These are phyloP conservation scores for Pterocles gutturalis DNA, from an alignment of 2,113 vertebrate species.

Conservation along the genomic window DNA sequence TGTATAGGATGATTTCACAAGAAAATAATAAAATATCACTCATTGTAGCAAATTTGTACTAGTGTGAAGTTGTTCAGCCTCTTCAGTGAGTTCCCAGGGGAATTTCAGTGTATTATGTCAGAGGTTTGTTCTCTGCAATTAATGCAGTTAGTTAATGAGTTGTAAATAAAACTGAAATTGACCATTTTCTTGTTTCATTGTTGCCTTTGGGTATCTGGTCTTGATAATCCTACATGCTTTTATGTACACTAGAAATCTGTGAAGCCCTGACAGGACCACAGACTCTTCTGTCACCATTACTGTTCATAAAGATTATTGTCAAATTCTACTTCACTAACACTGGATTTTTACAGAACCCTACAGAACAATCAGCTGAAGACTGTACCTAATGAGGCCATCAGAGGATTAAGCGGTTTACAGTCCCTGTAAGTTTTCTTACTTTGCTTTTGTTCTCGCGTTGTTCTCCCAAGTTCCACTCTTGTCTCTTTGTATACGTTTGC, in stretches of 20 bases:
- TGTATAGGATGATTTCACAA: background rate
- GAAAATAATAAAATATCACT: background rate
- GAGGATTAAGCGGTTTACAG: constrained; percentile 88
- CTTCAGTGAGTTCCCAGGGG: background rate
- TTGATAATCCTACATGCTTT: background rate
- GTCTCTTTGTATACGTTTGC: background rate
- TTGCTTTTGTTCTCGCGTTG: background rate
- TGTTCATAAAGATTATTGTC: background rate
- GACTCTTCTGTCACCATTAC: background rate
- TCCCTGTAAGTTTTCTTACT: constrained; percentile 88
- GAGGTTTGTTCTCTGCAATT: background rate
- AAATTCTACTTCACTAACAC: background rate
- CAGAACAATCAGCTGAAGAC: constrained; percentile 97
- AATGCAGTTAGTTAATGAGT: background rate
- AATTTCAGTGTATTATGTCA: background rate
- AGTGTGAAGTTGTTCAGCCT: background rate
- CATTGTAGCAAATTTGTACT: background rate
- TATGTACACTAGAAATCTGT: background rate
- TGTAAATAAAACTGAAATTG: background rate
- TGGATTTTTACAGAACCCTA: constrained; percentile 85
- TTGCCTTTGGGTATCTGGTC: background rate
- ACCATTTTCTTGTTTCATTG: background rate
- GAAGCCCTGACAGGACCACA: background rate
- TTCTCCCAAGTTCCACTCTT: background rate
- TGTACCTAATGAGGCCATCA: constrained; percentile 90